Base-by-base conservation (phyloP, 2,888 invertebrate genomes). In the Alloscopus bannaensis region DNA sequence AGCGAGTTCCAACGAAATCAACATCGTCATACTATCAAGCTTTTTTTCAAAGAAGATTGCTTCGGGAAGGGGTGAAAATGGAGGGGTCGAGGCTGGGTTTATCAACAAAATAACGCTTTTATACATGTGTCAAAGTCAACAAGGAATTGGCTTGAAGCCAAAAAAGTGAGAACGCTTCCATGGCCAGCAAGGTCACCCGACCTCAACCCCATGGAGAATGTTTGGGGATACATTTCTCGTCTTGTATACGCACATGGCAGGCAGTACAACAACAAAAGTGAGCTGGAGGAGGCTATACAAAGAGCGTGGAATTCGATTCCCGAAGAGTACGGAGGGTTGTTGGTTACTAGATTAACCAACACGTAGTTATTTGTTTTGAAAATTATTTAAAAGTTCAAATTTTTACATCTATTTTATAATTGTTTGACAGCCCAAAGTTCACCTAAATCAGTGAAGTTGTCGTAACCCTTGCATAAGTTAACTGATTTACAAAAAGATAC, bases 141-240 rank as follows among this genome's bases (percentile, higher is more conserved):
- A 3, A 20, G 8, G n/a, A 31, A 18, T 2, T 80, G 50, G 50
- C 16, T 80, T 13, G 20, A 24, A 1, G 1, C 1, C 2, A 66
- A 73, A 52, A 60, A 62, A 1, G 31, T 80, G 11, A 31, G 57
- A 1, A n/a, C 29, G 13, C 13, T 80, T 50, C 24, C 22, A 18
- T 68, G 64, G 80, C 70, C 75, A 1, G 22, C 76, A 13, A 18
- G 70, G 13, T 42, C 57, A 31, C 77, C 77, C 11, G 71, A 77
- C 47, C 29, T 78, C 3, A 78, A 77, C 31, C 66, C 77, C 13
- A 71, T 78, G 20, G 81, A 81, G 40, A 81, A 81, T 40, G 28
- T 78, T 6, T 78, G 72, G 70, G 72, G 76, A 26, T 20, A 50
- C 16, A 11, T 69, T 18, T n/a, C 65, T 26, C 24, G 65, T 3